Conservation (phyloP, 2,888 invertebrate species). For the Dilophus febrilis region DNA sequence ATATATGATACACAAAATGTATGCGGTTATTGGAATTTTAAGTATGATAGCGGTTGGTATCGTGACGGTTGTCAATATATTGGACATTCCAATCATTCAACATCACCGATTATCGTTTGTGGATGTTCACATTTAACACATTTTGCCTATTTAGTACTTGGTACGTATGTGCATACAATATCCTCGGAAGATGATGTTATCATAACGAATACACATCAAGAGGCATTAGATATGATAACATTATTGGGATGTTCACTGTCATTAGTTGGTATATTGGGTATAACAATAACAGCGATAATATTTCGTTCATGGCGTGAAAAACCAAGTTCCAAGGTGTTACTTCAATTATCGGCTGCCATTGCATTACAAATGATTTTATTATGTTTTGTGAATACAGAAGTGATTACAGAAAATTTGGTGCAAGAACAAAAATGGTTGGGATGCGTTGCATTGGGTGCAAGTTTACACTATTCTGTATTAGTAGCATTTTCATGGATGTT, state of each 20-base stretch:
- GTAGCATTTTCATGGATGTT: conserved; percentile 58
- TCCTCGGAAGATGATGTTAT: conserved; percentile 16
- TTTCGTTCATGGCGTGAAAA: conserved; percentile 43
- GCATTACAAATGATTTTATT: conserved; percentile 37
- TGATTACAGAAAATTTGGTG: conserved; percentile 18
- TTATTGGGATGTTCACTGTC: conserved; percentile 41
- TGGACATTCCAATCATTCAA: conserved; percentile 18
- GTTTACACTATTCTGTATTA: conserved; percentile 48
- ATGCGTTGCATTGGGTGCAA: conserved; percentile 42
- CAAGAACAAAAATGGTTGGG: conserved; percentile 19
- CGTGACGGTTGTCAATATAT: conserved; percentile 34
- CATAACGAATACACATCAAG: conserved; percentile 25
- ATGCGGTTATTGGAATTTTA: conserved; percentile 43
- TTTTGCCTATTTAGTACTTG: conserved; percentile 36
- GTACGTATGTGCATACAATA: conserved; percentile 17
- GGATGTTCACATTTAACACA: conserved; percentile 41
- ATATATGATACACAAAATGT: conserved; percentile 17
- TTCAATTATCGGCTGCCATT: conserved; percentile 45
- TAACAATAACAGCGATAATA: conserved; percentile 38
- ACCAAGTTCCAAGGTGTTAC: conserved; percentile 44
- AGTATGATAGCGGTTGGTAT: conserved; percentile 35
- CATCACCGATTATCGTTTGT: conserved; percentile 28
- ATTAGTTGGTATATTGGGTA: conserved; percentile 37
- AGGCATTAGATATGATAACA: conserved; percentile 38
- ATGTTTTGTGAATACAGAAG: conserved; percentile 21